These are phyloP conservation scores for Phyllostomus discolor DNA, from an alignment of 2,113 vertebrate genomes.

Conservation along the genomic window DNA sequence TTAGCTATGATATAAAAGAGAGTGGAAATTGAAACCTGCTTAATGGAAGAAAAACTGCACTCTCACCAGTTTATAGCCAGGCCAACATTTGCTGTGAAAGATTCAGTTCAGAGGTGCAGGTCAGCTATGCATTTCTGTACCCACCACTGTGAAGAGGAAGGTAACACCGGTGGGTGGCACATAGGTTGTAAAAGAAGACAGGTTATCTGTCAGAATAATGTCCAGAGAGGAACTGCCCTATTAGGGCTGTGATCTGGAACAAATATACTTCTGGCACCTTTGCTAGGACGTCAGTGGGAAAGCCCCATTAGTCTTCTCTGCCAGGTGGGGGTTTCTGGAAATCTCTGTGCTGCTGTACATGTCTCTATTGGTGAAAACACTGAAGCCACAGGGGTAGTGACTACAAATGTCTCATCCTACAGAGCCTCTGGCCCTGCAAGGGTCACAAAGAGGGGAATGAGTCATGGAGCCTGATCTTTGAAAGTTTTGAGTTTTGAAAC, in stretches of 20 bases:
- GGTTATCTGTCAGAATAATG: not conserved
- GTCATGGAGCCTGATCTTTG: not conserved
- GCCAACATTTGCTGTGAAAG: not conserved
- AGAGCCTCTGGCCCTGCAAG: not conserved
- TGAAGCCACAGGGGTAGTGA: conserved; percentile 33
- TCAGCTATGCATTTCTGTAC: not conserved
- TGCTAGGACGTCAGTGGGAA: conserved; percentile 54
- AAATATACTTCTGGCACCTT: conserved; percentile 40
- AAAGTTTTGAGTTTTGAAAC: conserved; percentile 37
- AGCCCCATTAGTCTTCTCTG: conserved; percentile 65
- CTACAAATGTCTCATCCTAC: conserved; percentile 30
- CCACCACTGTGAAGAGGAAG: not conserved
- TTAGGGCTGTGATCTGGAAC: conserved; percentile 30
- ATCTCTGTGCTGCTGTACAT: not conserved
- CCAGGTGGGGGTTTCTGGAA: conserved; percentile 48
- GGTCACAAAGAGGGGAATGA: not conserved
- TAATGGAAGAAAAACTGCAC: not conserved
- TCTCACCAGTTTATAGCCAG: not conserved
- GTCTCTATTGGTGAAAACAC: conserved; percentile 51
- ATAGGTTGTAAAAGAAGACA: not conserved
- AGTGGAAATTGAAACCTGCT: not conserved
- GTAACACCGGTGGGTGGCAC: not conserved
- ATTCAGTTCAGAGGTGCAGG: not conserved
- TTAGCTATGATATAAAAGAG: not conserved
- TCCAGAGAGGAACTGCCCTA: not conserved